Evolutionary conservation across 2,888 invertebrate genomes (phyloP).

Genomic region (Eupithecia subumbrata): DNA sequence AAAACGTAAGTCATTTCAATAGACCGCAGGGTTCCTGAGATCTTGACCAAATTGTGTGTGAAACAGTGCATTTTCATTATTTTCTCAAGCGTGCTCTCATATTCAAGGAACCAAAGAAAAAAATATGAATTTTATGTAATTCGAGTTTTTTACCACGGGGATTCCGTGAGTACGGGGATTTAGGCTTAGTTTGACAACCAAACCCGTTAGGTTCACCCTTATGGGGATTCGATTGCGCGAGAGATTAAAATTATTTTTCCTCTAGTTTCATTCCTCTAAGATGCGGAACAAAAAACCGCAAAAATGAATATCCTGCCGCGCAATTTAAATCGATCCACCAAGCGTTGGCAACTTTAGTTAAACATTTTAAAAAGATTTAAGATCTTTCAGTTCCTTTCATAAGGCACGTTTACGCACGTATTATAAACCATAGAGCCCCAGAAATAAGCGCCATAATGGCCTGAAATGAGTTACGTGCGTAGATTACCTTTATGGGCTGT

Average conservation of each 20-base stretch:
- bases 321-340: not conserved
- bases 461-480: slow-evolving; percentile 10
- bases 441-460: slow-evolving; percentile 6
- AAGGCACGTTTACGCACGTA: slow-evolving; percentile 7
- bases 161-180: too few species aligned
- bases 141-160: too few species aligned
- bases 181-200: too few species aligned
- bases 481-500: slow-evolving; percentile 11
- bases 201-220: too few species aligned
- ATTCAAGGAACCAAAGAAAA: too few species aligned
- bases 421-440: slow-evolving; percentile 8
- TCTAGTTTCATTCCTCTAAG: not conserved
- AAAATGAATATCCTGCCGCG: not conserved
- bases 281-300: not conserved
- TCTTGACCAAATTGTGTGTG: too few species aligned
- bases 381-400: not conserved
- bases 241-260: not conserved
- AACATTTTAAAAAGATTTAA: not conserved
- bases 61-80: too few species aligned
- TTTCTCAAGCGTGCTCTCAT: too few species aligned
- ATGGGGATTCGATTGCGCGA: not conserved
- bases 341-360: not conserved
- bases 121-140: too few species aligned
- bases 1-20: too few species aligned
- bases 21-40: too few species aligned